A percentile compares a stretch with the other conserved stretches of the same genome.
Evolutionary conservation across 2,797 vertebrate species (phyloP).

Genomic region (Todus mexicanus): DNA sequence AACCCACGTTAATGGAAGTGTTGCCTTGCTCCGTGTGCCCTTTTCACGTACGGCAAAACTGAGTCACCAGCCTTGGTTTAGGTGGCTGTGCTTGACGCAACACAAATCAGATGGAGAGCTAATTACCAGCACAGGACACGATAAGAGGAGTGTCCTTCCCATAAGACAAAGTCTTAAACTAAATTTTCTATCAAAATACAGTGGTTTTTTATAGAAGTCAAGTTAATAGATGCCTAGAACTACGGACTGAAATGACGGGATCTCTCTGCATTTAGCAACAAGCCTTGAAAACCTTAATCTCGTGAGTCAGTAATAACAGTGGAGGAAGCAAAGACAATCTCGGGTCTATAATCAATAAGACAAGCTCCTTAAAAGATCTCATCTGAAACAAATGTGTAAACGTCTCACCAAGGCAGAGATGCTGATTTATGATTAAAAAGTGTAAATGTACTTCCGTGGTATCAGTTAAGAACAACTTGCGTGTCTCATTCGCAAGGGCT

Average conservation of each 20-base stretch:
- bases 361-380: background rate
- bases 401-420: background rate
- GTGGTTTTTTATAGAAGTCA: background rate
- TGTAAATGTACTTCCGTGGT: conserved; percentile 8
- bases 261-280: conserved; percentile 15
- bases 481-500: background rate
- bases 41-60: conserved; percentile 16
- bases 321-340: background rate
- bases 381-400: background rate
- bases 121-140: background rate
- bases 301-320: conserved; percentile 44
- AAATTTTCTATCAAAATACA: background rate
- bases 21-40: background rate
- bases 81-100: background rate
- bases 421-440: conserved; percentile 4
- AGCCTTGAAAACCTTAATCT: conserved; percentile 47
- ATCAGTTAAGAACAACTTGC: background rate
- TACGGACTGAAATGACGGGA: background rate
- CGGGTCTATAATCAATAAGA: conserved; percentile 10
- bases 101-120: background rate
- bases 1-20: background rate
- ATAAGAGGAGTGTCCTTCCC: background rate
- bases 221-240: conserved; percentile 20
- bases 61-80: conserved; percentile 37
- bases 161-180: background rate